A percentile compares a stretch with the other conserved stretches of the same genome.
Conservation (phyloP, 2,113 vertebrate species). For the Equus quagga region DNA sequence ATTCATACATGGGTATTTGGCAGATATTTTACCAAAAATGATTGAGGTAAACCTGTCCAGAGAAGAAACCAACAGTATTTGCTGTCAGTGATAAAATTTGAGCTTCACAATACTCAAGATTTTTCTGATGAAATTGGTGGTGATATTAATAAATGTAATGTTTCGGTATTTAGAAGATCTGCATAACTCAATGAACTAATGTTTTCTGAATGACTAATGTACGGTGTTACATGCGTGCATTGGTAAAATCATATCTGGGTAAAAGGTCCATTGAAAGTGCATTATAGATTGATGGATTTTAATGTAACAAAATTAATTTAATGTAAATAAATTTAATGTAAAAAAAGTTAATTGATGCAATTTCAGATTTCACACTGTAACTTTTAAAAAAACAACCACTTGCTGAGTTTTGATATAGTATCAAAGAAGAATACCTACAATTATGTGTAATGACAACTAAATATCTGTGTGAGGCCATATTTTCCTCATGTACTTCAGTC, state of each 20-base stretch:
- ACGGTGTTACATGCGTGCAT: not conserved
- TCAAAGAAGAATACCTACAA: not conserved
- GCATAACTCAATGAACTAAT: not conserved
- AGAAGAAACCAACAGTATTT: not conserved
- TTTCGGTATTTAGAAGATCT: not conserved
- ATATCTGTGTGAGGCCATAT: not conserved
- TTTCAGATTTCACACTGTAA: not conserved
- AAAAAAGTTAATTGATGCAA: not conserved
- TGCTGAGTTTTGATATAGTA: not conserved
- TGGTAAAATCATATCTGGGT: not conserved
- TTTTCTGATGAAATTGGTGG: not conserved
- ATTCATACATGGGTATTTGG: not conserved
- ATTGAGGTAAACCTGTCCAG: not conserved
- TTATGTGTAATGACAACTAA: not conserved
- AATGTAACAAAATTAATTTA: not conserved
- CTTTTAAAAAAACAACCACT: not conserved
- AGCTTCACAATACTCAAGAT: not conserved
- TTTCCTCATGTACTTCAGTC: not conserved
- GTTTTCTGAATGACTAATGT: not conserved
- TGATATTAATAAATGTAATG: not conserved
- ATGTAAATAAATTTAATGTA: no score
- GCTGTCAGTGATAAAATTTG: conserved; percentile 6
- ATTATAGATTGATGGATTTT: not conserved
- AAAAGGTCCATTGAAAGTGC: not conserved
- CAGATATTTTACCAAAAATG: not conserved